Evolutionary conservation across 2,888 invertebrate genomes (phyloP), one percentile per base, ranked within the genome.

Genomic region (Stegana nigrithorax): DNA sequence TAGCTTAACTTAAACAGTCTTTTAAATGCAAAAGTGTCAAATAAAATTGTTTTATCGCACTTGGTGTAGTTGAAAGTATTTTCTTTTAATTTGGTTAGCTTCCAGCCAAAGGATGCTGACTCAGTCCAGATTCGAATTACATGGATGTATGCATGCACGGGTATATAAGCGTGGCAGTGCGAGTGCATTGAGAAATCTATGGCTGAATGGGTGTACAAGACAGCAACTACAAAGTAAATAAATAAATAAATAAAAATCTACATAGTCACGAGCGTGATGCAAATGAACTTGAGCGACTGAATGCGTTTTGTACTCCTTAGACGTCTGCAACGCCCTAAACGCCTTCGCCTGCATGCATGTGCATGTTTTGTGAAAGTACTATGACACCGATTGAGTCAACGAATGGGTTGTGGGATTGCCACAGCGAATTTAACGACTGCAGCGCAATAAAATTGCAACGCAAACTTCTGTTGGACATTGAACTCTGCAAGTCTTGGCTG

Each of bases 131-230:
- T 27, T 26, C 25, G 26, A 25, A 50, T 12, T n/a, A n/a, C 17
- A 36, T 36, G 17, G n/a, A 39, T n/a, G 17, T 14, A 39, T n/a
- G 39, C 1, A n/a, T n/a, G n/a, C n/a, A n/a, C n/a, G n/a, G n/a
- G n/a, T n/a, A n/a, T n/a, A n/a, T n/a, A n/a, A n/a, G n/a, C 42
- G 8, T 32, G 32, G 6, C 2, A 32, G 8, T 32, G 32, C n/a
- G 14, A n/a, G n/a, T n/a, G n/a, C n/a, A n/a, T n/a, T n/a, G n/a
- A n/a, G n/a, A n/a, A n/a, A n/a, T n/a, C n/a, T n/a, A n/a, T n/a
- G n/a, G n/a, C n/a, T n/a, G n/a, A 68, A 70, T 69, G 53, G 73
- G 70, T 68, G 59, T 57, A 44, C 62, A 68, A 19, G 12, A 21
- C 47, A 23, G 12, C 47, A 23, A 47, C 5, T 4, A 23, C 19